Conservation (phyloP, 2,113 vertebrate genomes). For the Alouatta palliata region DNA sequence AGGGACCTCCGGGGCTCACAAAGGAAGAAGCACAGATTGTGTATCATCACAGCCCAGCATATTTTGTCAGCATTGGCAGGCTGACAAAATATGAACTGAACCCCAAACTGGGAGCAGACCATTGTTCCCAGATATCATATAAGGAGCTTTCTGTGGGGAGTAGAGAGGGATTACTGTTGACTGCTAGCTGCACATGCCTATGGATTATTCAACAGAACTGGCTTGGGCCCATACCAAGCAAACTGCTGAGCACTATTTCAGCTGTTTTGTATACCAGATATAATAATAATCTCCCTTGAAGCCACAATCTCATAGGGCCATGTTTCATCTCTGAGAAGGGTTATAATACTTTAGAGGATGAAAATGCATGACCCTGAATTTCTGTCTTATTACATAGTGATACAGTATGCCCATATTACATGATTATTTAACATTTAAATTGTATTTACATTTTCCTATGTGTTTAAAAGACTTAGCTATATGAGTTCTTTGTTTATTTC, state of each 20-base stretch:
- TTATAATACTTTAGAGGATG: not conserved
- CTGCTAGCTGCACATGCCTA: accelerated
- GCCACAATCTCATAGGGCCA: not conserved
- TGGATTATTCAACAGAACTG: not conserved
- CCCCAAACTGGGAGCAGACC: not conserved
- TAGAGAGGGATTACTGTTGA: not conserved
- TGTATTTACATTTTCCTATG: not conserved
- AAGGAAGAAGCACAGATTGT: not conserved
- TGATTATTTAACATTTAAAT: not conserved
- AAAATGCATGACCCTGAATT: not conserved
- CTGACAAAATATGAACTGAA: not conserved
- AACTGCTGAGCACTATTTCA: not conserved
- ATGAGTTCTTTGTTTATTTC: not conserved
- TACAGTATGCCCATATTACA: accelerated
- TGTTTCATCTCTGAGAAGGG: not conserved
- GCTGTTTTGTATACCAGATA: not conserved
- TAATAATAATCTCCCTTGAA: not conserved
- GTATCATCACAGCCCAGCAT: not conserved
- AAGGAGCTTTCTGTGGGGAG: not conserved
- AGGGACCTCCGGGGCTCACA: not conserved
- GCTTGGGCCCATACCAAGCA: not conserved
- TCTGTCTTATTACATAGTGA: not conserved
- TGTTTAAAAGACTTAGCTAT: not conserved
- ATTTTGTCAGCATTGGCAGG: not conserved
- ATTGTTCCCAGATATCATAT: not conserved